These are phyloP conservation scores for Aythya baeri DNA, from an alignment of 2,113 vertebrate genomes.

Conservation along the genomic window DNA sequence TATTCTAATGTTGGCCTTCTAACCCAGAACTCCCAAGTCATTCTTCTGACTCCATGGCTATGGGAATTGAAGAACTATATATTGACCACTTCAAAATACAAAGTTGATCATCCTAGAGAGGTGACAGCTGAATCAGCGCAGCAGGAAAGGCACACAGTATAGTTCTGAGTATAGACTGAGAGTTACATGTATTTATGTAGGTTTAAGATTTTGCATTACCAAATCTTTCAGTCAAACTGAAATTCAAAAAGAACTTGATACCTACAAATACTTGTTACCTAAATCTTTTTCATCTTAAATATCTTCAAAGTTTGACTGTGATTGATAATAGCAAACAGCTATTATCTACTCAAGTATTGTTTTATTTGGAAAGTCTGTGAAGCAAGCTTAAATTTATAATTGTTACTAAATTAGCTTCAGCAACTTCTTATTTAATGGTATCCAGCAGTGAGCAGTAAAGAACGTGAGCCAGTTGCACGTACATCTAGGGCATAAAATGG, in stretches of 20 bases:
- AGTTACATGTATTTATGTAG: accelerated
- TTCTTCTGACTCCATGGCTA: too few relatives aligned
- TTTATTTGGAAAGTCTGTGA: not conserved
- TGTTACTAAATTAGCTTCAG: not conserved
- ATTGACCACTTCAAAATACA: not conserved
- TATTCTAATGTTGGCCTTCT: not conserved
- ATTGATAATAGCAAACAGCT: not conserved
- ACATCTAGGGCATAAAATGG: not conserved
- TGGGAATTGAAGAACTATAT: not conserved
- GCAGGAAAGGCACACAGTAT: too few relatives aligned
- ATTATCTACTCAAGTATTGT: not conserved
- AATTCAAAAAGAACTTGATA: not conserved
- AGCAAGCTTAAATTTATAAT: slow-evolving; percentile 16
- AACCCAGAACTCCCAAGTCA: not conserved
- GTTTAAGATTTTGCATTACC: not conserved
- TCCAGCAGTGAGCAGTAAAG: not conserved
- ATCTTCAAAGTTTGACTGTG: not conserved
- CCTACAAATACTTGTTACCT: not conserved
- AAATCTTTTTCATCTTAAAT: not conserved
- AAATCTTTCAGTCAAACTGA: too few relatives aligned
- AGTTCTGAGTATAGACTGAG: accelerated
- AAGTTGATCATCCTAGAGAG: not conserved
- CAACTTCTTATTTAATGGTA: slow-evolving; percentile 17
- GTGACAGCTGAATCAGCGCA: not conserved
- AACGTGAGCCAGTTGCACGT: not conserved